Conservation (phyloP, 23 tunicate species). For the Botrylloides violaceus region DNA sequence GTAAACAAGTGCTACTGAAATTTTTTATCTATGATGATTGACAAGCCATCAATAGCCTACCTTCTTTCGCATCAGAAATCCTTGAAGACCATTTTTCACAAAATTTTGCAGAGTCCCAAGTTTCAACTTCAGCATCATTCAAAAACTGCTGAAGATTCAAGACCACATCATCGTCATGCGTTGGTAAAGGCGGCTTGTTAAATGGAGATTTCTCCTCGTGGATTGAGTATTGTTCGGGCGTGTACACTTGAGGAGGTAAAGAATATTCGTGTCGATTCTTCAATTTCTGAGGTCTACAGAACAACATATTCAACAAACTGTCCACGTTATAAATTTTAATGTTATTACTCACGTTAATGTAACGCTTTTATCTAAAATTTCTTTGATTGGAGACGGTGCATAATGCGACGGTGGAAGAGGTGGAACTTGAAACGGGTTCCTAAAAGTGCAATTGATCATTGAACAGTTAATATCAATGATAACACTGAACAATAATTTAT, state of each 20-base stretch:
- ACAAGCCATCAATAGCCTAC: not conserved
- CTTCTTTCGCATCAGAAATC: not conserved
- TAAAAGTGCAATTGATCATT: no score
- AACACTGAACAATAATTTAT: no score
- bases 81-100: conserved; percentile 17
- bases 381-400: conserved; percentile 17
- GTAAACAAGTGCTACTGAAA: no score
- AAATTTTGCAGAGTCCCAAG: conserved; percentile 12
- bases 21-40: not conserved
- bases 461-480: no score
- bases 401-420: conserved; percentile 21
- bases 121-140: conserved; percentile 13
- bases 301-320: not conserved
- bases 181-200: conserved; percentile 14
- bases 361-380: conserved; percentile 12
- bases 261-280: conserved; percentile 16
- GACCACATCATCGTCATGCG: not conserved
- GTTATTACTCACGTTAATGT: conserved; percentile 17
- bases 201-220: not conserved
- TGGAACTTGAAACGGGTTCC: conserved; percentile 26
- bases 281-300: conserved; percentile 21
- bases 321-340: not conserved
- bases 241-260: conserved; percentile 22
- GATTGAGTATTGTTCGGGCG: conserved; percentile 25
- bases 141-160: conserved; percentile 10